Conservation (phyloP, 64 coral and sea anemone genomes). For the Actinia equina region DNA sequence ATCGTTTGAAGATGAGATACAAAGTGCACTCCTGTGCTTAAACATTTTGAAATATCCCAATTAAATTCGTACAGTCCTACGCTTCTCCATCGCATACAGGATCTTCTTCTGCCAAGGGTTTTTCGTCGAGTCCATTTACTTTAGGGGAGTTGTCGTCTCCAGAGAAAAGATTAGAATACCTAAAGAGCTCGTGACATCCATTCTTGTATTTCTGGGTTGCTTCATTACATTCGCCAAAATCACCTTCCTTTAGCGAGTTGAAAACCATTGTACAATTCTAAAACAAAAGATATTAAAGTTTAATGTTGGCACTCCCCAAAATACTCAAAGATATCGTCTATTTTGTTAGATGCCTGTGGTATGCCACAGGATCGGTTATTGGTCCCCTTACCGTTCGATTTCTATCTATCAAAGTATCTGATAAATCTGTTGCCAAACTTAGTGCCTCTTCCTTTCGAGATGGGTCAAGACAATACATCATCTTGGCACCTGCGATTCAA, state of each 20-base stretch:
- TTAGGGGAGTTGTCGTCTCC: constrained; percentile 27
- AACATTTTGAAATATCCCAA: constrained; percentile 17
- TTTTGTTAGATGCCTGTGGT: no score
- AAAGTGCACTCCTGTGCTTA: neutral
- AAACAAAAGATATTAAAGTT: neutral
- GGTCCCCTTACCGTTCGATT: constrained; percentile 35
- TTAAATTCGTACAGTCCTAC: neutral
- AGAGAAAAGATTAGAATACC: constrained; percentile 28
- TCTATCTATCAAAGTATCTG: constrained; percentile 45
- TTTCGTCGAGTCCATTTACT: constrained; percentile 46
- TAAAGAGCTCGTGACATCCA: constrained; percentile 41
- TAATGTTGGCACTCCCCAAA: neutral
- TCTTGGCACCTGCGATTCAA: constrained; percentile 27
- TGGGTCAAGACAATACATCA: constrained; percentile 50
- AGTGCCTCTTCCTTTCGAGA: constrained; percentile 45
- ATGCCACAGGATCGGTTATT: neutral
- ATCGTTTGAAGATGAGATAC: neutral
- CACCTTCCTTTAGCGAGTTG: constrained; percentile 33
- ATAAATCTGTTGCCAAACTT: constrained; percentile 51
- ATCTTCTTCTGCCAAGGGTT: neutral
- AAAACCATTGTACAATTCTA: constrained; percentile 62
- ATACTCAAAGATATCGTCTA: no score
- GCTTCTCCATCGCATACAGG: constrained; percentile 45
- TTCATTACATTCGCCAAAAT: constrained; percentile 52
- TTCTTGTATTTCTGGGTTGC: constrained; percentile 33